These are phyloP conservation scores for Drosophila affinis DNA, from an alignment of 2,888 invertebrate genomes.

Conservation along the genomic window DNA sequence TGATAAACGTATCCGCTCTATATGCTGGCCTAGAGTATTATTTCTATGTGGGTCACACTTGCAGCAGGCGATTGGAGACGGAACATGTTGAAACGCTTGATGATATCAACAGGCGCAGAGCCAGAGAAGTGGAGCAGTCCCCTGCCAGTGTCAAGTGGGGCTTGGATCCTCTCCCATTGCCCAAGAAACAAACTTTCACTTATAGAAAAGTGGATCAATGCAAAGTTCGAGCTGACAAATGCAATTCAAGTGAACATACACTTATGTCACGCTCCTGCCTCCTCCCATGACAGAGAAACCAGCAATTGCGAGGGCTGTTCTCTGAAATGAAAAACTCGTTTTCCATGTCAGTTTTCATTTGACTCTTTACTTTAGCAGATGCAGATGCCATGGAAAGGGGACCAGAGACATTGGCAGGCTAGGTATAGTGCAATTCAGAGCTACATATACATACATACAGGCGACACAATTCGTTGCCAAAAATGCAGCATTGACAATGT, in stretches of 20 bases:
- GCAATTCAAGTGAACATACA: slow-evolving; percentile 25
- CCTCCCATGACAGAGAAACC: neutral
- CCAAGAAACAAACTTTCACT: slow-evolving; percentile 48
- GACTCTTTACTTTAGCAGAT: slow-evolving; percentile 12
- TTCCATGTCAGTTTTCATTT: slow-evolving; percentile 53
- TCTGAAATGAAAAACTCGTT: slow-evolving; percentile 49
- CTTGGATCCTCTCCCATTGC: neutral
- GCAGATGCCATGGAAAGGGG: too few relatives aligned
- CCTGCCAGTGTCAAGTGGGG: neutral
- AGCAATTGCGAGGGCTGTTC: slow-evolving; percentile 17
- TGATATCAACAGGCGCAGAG: slow-evolving; percentile 17
- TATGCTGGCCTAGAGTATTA: slow-evolving; percentile 63
- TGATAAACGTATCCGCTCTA: slow-evolving; percentile 71
- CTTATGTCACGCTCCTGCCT: slow-evolving; percentile 36
- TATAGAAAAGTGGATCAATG: slow-evolving; percentile 1
- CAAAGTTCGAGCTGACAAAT: slow-evolving; percentile 34
- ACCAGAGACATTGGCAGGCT: neutral
- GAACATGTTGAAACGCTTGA: slow-evolving; percentile 12
- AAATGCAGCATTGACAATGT: slow-evolving; percentile 40
- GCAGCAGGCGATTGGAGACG: neutral
- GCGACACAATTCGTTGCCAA: slow-evolving; percentile 69
- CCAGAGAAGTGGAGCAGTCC: neutral
- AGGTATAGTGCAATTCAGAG: slow-evolving; percentile 44
- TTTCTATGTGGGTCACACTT: slow-evolving; percentile 70
- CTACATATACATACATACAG: slow-evolving; percentile 69